Percentiles rank a stretch among this genome's conserved stretches.
These are phyloP conservation scores for Sarcophaga peregrina DNA, from an alignment of 1,140 invertebrate genomes.

Conservation along the genomic window DNA sequence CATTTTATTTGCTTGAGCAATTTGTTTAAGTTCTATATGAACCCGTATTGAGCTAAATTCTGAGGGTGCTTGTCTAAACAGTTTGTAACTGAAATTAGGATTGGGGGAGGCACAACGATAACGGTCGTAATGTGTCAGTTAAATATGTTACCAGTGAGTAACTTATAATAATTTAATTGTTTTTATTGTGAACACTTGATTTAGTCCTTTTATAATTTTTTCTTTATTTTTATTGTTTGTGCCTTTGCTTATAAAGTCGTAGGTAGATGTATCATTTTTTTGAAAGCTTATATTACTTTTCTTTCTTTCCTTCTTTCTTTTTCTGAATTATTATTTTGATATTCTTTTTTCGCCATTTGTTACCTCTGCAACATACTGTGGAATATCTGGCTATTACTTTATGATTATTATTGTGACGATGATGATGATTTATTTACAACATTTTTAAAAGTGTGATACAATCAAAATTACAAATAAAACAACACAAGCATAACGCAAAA, in stretches of 20 bases:
- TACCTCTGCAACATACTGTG: background rate
- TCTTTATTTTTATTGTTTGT: background rate
- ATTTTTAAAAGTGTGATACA: background rate
- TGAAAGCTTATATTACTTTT: background rate
- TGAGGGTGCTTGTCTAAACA: background rate
- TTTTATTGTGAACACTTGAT: constrained; percentile 26
- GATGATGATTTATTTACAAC: constrained; percentile 10
- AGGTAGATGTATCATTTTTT: background rate
- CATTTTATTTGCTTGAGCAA: constrained; percentile 31
- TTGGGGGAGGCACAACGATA: constrained; percentile 4
- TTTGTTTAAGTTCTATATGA: constrained; percentile 7
- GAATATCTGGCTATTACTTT: background rate
- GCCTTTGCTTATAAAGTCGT: background rate
- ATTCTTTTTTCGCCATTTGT: background rate
- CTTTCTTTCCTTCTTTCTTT: too few relatives aligned
- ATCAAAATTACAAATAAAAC: background rate
- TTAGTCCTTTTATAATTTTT: background rate
- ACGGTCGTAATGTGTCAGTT: constrained; percentile 35
- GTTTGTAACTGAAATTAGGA: background rate
- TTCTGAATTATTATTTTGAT: too few relatives aligned
- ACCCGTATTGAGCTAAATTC: background rate
- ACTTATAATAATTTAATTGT: constrained; percentile 42
- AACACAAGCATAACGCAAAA: background rate
- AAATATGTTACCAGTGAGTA: constrained; percentile 30
- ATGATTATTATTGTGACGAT: background rate